phyloP scores from a whole-genome alignment of 1,140 invertebrate genomes.

The Frieseomelitta varia region DNA sequence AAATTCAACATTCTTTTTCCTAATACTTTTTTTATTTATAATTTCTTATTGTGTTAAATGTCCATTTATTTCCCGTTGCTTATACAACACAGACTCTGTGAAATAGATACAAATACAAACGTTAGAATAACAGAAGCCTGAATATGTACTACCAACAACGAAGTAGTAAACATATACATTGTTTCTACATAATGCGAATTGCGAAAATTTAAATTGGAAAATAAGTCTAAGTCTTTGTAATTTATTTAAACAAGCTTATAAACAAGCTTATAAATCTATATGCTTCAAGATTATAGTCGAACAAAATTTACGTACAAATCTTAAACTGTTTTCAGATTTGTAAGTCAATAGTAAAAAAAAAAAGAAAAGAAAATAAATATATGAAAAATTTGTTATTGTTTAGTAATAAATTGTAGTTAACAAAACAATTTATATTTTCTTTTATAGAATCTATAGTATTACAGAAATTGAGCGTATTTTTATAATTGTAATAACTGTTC shows the following conservation, averaged over 20 bases:
- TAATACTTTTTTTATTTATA: slow-evolving; percentile 46
- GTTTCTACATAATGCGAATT: slow-evolving; percentile 45
- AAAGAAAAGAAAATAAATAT: slow-evolving; percentile 11
- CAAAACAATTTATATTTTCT: slow-evolving; percentile 35
- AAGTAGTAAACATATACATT: slow-evolving; percentile 49
- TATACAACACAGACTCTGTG: slow-evolving; percentile 49
- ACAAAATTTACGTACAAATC: neutral
- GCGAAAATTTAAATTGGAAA: slow-evolving; percentile 14
- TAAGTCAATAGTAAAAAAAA: slow-evolving; percentile 14
- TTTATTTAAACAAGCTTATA: slow-evolving; percentile 7
- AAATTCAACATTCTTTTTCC: slow-evolving; percentile 34
- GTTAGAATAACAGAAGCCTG: slow-evolving; percentile 52
- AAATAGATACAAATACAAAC: slow-evolving; percentile 36
- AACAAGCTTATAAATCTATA: slow-evolving; percentile 9
- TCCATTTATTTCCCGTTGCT: slow-evolving; percentile 49
- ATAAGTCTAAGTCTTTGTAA: slow-evolving; percentile 9
- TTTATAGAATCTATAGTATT: slow-evolving; percentile 39
- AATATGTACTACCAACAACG: slow-evolving; percentile 42
- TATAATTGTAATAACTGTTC: slow-evolving; percentile 24
- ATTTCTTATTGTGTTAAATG: slow-evolving; percentile 36
- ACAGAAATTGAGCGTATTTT: slow-evolving; percentile 51
- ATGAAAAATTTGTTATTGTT: slow-evolving; percentile 5
- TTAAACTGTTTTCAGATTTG: slow-evolving; percentile 1
- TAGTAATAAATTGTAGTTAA: neutral
- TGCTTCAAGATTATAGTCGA: neutral